These are phyloP conservation scores for Prochilodus magdalenae DNA, from an alignment of 2,113 vertebrate species.

Conservation along the genomic window DNA sequence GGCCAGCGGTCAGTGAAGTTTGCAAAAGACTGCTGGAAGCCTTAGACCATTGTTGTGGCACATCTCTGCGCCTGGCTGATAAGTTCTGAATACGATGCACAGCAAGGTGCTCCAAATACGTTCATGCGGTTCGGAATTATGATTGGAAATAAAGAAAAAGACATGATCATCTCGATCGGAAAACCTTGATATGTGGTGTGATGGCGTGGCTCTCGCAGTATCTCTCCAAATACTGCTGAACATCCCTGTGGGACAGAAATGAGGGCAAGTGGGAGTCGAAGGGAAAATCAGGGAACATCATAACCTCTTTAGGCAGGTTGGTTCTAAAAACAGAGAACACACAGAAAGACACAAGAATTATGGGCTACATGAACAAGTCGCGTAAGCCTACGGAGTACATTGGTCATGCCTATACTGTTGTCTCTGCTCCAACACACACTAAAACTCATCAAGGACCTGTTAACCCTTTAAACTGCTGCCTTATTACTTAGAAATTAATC, in stretches of 20 bases:
- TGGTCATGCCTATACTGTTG: too few relatives aligned
- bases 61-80: not conserved
- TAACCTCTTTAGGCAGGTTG: conserved; percentile 85
- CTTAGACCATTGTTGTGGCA: not conserved
- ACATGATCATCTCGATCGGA: not conserved
- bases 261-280: conserved; percentile 77
- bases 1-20: conserved; percentile 32
- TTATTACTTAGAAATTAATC: not conserved
- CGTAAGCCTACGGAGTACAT: not conserved
- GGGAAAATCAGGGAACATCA: conserved; percentile 84
- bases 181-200: conserved; percentile 74
- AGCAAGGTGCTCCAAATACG: not conserved
- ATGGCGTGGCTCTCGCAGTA: conserved; percentile 71
- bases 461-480: too few relatives aligned
- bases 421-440: not conserved
- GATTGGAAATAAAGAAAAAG: not conserved
- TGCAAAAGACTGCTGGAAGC: not conserved
- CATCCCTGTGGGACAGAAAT: conserved; percentile 78
- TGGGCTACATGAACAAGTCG: not conserved
- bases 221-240: conserved; percentile 76
- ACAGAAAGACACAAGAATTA: not conserved
- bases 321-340: conserved; percentile 67
- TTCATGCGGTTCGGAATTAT: not conserved
- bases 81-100: not conserved
- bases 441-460: not conserved